Percentiles rank a stretch among this genome's conserved stretches.
Conservation (phyloP, 2,797 vertebrate species). For the Diceros bicornis region DNA sequence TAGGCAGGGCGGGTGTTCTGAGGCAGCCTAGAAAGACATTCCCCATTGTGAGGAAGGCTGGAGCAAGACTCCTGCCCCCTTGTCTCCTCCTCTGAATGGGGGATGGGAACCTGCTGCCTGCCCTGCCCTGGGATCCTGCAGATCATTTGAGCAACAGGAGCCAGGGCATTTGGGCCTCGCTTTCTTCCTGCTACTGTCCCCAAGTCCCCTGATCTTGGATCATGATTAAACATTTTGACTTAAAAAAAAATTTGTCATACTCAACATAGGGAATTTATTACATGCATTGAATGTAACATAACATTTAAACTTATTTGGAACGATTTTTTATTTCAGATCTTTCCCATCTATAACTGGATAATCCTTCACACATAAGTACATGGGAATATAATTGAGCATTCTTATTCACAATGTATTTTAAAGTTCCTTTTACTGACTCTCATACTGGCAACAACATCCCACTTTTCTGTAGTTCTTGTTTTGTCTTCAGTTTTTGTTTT, state of each 20-base stretch:
- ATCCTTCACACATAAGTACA: background rate
- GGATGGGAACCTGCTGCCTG: background rate
- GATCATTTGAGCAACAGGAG: background rate
- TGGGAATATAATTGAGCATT: background rate
- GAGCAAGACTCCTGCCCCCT: background rate
- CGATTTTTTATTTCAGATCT: background rate
- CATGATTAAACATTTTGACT: conserved; percentile 80
- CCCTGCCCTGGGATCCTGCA: background rate
- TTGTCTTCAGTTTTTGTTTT: conserved; percentile 69
- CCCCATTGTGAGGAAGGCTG: background rate
- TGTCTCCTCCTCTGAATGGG: background rate
- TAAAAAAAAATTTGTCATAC: conserved; percentile 51
- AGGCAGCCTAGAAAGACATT: conserved; percentile 31
- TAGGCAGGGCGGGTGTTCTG: conserved; percentile 13
- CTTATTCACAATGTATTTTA: background rate
- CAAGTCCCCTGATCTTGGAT: conserved; percentile 18
- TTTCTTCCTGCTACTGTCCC: conserved; percentile 55
- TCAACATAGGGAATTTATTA: background rate
- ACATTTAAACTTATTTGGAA: background rate
- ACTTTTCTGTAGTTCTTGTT: conserved; percentile 38
- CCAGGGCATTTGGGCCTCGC: background rate
- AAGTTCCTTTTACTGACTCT: background rate
- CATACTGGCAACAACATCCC: background rate
- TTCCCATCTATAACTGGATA: background rate
- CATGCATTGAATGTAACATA: background rate